phyloP scores from a whole-genome alignment of 2,797 vertebrate species.

The Gastrophryne carolinensis region DNA sequence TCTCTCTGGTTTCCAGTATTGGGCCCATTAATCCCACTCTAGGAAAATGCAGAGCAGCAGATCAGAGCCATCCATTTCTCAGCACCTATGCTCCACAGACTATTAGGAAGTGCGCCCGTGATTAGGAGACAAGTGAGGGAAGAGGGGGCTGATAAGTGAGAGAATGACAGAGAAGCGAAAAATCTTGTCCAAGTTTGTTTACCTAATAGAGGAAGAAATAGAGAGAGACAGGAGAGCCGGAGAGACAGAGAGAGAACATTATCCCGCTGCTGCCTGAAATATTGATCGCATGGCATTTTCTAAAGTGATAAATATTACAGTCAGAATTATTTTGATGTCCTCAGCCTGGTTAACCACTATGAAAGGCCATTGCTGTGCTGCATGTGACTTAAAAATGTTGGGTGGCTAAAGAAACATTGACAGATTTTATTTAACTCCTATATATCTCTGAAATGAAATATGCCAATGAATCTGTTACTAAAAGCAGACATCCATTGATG shows the following conservation, averaged over 20 bases:
- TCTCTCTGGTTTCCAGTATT: not conserved
- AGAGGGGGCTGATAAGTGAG: not conserved
- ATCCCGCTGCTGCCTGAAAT: constrained; percentile 26
- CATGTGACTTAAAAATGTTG: not conserved
- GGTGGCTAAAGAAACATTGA: not conserved
- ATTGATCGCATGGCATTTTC: constrained; percentile 50
- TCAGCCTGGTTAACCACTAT: constrained; percentile 38
- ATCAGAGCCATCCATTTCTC: not conserved
- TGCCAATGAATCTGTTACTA: no score
- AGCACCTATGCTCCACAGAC: not conserved
- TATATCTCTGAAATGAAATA: no score
- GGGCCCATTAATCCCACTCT: not conserved
- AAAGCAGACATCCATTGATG: no score
- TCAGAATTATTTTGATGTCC: constrained; percentile 42
- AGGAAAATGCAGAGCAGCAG: not conserved
- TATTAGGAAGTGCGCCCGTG: not conserved
- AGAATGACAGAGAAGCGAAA: not conserved
- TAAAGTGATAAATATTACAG: constrained; percentile 52
- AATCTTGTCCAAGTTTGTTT: constrained; percentile 17
- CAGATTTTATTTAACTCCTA: constrained; percentile 14
- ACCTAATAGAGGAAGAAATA: constrained; percentile 25
- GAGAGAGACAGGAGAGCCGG: not conserved
- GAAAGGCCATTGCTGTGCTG: not conserved
- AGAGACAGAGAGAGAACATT: constrained; percentile 19
- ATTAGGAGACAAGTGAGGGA: not conserved